Conservation (phyloP, 2,888 invertebrate genomes). For the Lapara coniferarum region DNA sequence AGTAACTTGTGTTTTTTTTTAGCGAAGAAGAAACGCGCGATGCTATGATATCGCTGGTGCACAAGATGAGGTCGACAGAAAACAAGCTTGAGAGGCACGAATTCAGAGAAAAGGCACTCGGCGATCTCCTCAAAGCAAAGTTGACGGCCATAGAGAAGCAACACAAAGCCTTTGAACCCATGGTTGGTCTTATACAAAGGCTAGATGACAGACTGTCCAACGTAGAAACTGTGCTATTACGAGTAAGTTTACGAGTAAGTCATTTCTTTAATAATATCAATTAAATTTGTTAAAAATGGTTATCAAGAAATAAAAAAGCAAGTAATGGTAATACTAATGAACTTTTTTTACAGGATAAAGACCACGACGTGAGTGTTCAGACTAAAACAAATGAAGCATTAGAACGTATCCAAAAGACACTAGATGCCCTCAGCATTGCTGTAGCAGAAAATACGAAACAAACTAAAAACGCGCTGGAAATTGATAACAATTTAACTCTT, state of each 20-base stretch:
- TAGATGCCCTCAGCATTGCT: constrained; percentile 55
- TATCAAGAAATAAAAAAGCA: no score
- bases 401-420: constrained; percentile 65
- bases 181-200: constrained; percentile 87
- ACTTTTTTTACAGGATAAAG: constrained; percentile 81
- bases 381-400: constrained; percentile 85
- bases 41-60: constrained; percentile 90
- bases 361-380: constrained; percentile 85
- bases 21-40: constrained; percentile 90
- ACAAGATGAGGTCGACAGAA: constrained; percentile 90
- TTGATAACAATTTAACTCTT: constrained; percentile 62
- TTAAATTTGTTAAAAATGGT: no score
- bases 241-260: constrained; percentile 69
- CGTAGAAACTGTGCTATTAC: constrained; percentile 89
- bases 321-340: not conserved
- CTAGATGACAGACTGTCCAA: constrained; percentile 90
- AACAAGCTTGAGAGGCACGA: constrained; percentile 94
- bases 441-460: constrained; percentile 48
- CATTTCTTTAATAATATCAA: no score
- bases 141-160: constrained; percentile 88
- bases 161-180: constrained; percentile 86
- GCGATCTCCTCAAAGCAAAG: constrained; percentile 90
- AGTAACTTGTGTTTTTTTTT: constrained; percentile 29
- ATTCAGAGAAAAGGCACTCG: constrained; percentile 89
- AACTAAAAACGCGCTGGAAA: constrained; percentile 39